phyloP scores from a whole-genome alignment of 1,140 invertebrate species.

The Drosophila sucinea region DNA sequence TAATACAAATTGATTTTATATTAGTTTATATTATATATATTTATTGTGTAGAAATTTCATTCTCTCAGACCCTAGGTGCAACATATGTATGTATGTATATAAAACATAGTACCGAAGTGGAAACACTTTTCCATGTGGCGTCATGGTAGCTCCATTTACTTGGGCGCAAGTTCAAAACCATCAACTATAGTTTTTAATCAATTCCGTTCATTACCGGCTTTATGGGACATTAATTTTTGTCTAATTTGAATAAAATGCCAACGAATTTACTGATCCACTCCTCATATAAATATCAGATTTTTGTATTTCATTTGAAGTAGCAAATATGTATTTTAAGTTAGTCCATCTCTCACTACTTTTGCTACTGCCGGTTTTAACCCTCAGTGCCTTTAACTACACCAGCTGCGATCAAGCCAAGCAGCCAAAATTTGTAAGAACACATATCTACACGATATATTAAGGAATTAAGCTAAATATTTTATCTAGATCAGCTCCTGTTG shows the following conservation, averaged over 20 bases:
- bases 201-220: background rate
- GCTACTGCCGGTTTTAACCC: background rate
- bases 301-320: background rate
- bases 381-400: constrained; percentile 41
- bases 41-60: too few species aligned
- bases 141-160: background rate
- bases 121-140: background rate
- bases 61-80: too few species aligned
- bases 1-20: background rate
- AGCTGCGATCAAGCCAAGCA: constrained; percentile 58
- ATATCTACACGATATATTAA: background rate
- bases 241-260: background rate
- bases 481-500: constrained; percentile 50
- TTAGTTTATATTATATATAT: background rate
- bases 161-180: background rate
- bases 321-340: constrained; percentile 35
- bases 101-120: background rate
- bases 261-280: background rate
- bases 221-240: constrained; percentile 3
- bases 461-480: background rate
- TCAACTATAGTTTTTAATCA: background rate
- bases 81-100: too few species aligned
- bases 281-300: background rate
- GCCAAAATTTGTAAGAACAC: constrained; percentile 45
- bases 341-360: background rate